Percentiles rank a stretch among this genome's conserved stretches.
phyloP scores from a whole-genome alignment of 92 coral and sea anemone genomes.

The Epizoanthus stellaris region DNA sequence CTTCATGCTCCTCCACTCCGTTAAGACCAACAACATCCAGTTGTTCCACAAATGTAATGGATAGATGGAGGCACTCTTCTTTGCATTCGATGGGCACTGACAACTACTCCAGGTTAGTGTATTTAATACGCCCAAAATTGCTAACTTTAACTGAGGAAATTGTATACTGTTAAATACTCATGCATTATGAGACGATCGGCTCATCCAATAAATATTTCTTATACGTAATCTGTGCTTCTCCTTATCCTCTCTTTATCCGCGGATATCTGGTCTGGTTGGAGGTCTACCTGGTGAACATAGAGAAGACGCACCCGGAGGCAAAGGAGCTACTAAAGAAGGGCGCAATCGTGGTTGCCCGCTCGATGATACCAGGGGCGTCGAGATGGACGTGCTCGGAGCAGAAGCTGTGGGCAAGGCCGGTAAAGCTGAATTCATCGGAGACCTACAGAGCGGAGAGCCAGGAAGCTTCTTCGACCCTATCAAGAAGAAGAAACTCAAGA shows the following conservation, averaged over 20 bases:
- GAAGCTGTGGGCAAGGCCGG: too few species aligned
- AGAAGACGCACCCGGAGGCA: conserved; percentile 58
- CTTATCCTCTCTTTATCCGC: background rate
- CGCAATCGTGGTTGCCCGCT: conserved; percentile 63
- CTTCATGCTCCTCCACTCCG: conserved; percentile 18
- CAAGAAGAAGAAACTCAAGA: too few species aligned
- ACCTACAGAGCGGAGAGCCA: too few species aligned
- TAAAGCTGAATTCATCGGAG: too few species aligned
- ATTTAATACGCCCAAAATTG: conserved; percentile 10
- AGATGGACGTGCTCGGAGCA: too few species aligned
- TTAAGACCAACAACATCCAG: background rate
- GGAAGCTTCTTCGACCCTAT: too few species aligned
- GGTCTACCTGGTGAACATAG: conserved; percentile 59
- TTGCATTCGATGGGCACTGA: conserved; percentile 60
- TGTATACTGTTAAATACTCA: too few species aligned
- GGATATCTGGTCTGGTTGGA: conserved; percentile 57
- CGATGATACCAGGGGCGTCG: conserved; percentile 56
- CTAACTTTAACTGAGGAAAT: background rate
- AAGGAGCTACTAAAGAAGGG: conserved; percentile 62
- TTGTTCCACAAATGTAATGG: conserved; percentile 59
- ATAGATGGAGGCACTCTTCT: conserved; percentile 60
- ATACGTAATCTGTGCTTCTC: background rate
- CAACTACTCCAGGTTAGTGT: conserved; percentile 52
- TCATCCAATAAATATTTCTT: background rate
- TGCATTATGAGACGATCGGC: background rate